Base-by-base conservation (phyloP, 1,140 invertebrate species). In the Drosophila kikkawai region DNA sequence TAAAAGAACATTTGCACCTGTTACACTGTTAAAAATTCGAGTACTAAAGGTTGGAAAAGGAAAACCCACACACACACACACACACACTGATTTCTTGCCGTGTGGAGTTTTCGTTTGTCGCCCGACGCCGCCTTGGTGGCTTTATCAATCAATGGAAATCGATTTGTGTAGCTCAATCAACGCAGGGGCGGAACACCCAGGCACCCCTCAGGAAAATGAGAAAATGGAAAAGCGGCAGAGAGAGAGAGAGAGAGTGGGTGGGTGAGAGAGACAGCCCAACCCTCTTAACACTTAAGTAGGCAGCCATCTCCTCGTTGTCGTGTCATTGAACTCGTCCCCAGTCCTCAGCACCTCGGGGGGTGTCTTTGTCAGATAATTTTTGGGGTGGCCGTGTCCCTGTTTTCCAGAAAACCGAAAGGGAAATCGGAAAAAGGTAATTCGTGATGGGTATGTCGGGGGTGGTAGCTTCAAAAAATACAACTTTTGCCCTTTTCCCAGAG, bases 61-160 rank as follows among this genome's bases (percentile, higher is more conserved):
- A 15, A 29, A 26, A n/a, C 1, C 7, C 13, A 37, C 8, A 34
- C 8, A 5, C 26, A 26, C 7, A 4, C 26, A 26, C 3, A 1
- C 12, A 13, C 12, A 13, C 51, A 5, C 32, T 9, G 34, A 26
- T 53, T 29, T 36, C 19, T 44, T 34, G 13, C 22, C 12, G 51
- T n/a, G 26, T 26, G 36, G 41, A 29, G 19, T 47, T 45, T 36
- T 69, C 11, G 36, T 51, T 17, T 26, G 44, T 37, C 37, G 42
- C 15, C 11, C 29, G 32, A 26, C 50, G 50, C 51, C 51, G 45
- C 73, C 55, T 56, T 45, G 37, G 64, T 71, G 77, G 80, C 80
- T 80, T 87, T 83, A 86, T 86, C 83, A 86, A 87, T 87, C 83
- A 86, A 86, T 87, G 83, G 42, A 83, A 86, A 86, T 86, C 84